Evolutionary conservation across 2,113 vertebrate genomes (phyloP).

Genomic region (Halcyon malimbica): DNA sequence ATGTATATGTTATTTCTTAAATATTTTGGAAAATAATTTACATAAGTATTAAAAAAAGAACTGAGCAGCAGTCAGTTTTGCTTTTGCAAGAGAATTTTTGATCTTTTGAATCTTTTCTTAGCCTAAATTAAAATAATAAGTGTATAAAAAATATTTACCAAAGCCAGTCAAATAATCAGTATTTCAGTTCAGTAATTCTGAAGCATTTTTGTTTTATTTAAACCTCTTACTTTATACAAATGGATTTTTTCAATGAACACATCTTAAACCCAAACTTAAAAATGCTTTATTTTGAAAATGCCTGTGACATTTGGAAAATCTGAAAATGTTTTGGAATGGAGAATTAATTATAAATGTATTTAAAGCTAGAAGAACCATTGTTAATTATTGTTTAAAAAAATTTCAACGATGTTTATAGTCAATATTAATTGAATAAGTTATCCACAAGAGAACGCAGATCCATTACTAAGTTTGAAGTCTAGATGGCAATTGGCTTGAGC

Average conservation of each 20-base stretch:
- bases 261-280: not conserved
- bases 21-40: not conserved
- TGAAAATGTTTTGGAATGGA: not conserved
- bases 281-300: not conserved
- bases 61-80: not conserved
- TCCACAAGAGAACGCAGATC: not conserved
- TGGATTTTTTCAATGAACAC: not conserved
- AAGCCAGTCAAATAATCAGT: not conserved
- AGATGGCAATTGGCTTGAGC: not conserved
- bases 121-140: not conserved
- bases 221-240: not conserved
- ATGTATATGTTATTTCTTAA: not conserved
- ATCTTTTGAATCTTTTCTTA: not conserved
- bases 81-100: not conserved
- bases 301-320: not conserved
- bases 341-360: not conserved
- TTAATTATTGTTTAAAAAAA: not conserved
- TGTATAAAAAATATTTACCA: not conserved
- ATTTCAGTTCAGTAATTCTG: not conserved
- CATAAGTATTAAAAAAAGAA: not conserved
- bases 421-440: not conserved
- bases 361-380: not conserved
- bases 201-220: not conserved
- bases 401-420: fast-evolving
- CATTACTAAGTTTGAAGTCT: not conserved